A percentile compares a stretch with the other conserved stretches of the same genome.
Conservation (phyloP, 1,140 invertebrate genomes). For the Saccostrea glomerata region DNA sequence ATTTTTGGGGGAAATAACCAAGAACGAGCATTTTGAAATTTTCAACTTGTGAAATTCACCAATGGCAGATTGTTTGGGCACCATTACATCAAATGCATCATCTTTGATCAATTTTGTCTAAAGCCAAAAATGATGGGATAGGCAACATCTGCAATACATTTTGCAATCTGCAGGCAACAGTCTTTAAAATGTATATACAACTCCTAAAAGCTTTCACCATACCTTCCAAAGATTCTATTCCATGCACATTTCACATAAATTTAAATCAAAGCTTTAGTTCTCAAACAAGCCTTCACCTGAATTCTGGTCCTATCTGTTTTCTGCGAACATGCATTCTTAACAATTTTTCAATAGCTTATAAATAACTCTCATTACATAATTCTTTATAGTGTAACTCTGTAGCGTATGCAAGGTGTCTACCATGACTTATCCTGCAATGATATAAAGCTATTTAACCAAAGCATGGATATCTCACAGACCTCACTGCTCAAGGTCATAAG, state of each 20-base stretch:
- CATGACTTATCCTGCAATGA: no score
- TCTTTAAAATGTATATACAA: not conserved
- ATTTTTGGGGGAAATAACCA: not conserved
- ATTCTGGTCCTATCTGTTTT: not conserved
- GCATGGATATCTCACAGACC: no score
- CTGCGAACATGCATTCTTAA: not conserved
- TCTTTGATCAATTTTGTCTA: not conserved
- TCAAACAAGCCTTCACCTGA: not conserved
- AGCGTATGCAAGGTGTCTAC: no score
- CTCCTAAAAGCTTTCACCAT: not conserved
- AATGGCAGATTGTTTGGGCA: not conserved
- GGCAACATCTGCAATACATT: constrained; percentile 1
- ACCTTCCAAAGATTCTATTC: not conserved
- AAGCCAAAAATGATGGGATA: not conserved
- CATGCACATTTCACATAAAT: not conserved
- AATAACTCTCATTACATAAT: not conserved
- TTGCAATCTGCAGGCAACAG: not conserved
- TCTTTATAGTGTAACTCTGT: not conserved
- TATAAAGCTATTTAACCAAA: no score
- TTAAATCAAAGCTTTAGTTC: not conserved
- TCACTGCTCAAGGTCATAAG: no score
- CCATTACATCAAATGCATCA: not conserved
- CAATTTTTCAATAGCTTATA: not conserved
- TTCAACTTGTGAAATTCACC: not conserved
- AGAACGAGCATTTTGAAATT: not conserved